Conservation (phyloP, 2,113 vertebrate genomes). For the Myotis lucifugus region DNA sequence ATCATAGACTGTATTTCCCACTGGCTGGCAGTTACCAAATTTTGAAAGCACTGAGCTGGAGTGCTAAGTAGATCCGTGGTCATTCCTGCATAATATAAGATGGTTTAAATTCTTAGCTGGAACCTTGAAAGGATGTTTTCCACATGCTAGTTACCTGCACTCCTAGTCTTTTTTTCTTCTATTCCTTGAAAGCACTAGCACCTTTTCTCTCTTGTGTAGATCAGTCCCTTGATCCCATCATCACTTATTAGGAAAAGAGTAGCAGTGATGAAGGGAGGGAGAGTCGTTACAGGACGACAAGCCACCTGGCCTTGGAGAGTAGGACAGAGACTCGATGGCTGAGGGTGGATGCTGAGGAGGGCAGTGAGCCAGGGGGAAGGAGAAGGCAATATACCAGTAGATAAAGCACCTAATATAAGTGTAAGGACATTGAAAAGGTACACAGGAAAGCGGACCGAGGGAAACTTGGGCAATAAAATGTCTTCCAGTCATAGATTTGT, state of each 20-base stretch:
- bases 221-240: neutral
- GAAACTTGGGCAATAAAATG: neutral
- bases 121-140: neutral
- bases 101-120: slow-evolving; percentile 1
- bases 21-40: neutral
- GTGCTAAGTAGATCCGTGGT: neutral
- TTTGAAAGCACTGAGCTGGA: neutral
- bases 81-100: neutral
- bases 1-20: neutral
- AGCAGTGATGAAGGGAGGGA: neutral
- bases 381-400: neutral
- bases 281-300: neutral
- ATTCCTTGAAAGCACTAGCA: neutral
- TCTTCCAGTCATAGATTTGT: neutral
- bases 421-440: neutral
- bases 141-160: neutral
- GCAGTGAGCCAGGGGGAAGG: neutral
- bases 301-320: neutral
- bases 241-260: neutral
- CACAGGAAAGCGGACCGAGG: neutral
- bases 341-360: neutral
- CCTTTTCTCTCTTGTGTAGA: neutral
- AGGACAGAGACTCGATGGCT: neutral
- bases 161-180: neutral
- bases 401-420: neutral